phyloP scores from a whole-genome alignment of 2,888 invertebrate species.

The Chloroclysta siterata region DNA sequence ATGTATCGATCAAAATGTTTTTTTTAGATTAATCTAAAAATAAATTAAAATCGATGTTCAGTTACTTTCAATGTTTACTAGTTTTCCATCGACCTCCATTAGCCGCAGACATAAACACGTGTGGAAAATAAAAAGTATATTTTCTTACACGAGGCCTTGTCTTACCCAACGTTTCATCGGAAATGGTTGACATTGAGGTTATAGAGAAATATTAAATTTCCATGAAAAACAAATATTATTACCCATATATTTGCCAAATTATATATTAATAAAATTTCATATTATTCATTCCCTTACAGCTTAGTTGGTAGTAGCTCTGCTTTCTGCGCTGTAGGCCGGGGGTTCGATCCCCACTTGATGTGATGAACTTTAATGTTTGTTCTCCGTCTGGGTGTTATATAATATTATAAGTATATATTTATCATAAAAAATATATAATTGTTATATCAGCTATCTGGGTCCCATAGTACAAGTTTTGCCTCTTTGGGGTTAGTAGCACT shows the following conservation, averaged over 20 bases:
- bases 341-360: too few species aligned
- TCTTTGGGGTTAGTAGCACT: too few species aligned
- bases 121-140: conserved; percentile 23
- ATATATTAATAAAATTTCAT: not conserved
- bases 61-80: not conserved
- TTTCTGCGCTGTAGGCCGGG: too few species aligned
- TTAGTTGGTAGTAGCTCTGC: too few species aligned
- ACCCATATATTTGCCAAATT: not conserved
- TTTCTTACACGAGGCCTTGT: conserved; percentile 21
- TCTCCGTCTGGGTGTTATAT: too few species aligned
- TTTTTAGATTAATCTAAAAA: not conserved
- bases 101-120: conserved; percentile 26
- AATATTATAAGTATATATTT: too few species aligned
- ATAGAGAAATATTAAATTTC: conserved; percentile 16
- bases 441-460: too few species aligned
- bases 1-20: too few species aligned
- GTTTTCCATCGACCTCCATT: conserved; percentile 13
- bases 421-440: too few species aligned
- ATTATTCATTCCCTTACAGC: not conserved
- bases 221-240: conserved; percentile 7
- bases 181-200: conserved; percentile 26
- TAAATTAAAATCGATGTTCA: not conserved
- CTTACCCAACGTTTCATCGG: conserved; percentile 29
- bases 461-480: too few species aligned
- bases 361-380: too few species aligned